Percentiles rank a stretch among this genome's conserved stretches.
Conservation (phyloP, 2,888 invertebrate genomes). For the Hypercompe scribonia region DNA sequence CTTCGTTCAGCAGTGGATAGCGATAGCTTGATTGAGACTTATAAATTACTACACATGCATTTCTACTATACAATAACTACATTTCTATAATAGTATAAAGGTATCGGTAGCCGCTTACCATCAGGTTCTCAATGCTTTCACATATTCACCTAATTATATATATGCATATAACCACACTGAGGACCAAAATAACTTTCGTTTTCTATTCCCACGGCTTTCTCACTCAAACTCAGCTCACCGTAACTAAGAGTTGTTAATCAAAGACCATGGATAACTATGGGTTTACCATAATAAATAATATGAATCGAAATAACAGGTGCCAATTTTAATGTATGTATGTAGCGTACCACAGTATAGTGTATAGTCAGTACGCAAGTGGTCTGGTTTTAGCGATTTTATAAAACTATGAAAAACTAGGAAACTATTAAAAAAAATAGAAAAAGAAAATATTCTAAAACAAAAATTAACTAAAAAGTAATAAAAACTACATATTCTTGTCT, state of each 20-base stretch:
- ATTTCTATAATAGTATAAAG: too few species aligned
- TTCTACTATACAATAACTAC: too few species aligned
- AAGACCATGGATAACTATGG: constrained; percentile 50
- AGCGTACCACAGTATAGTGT: constrained; percentile 26
- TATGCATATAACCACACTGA: background rate
- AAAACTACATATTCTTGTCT: too few species aligned
- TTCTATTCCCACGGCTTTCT: constrained; percentile 67
- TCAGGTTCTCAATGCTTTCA: too few species aligned
- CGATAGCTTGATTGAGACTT: too few species aligned
- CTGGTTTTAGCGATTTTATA: constrained; percentile 20
- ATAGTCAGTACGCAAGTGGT: constrained; percentile 20
- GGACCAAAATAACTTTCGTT: constrained; percentile 50
- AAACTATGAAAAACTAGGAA: too few species aligned
- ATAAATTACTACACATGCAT: too few species aligned
- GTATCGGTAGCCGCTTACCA: too few species aligned
- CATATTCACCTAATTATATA: background rate
- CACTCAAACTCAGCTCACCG: constrained; percentile 51
- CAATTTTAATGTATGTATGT: constrained; percentile 66
- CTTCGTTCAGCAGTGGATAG: too few species aligned
- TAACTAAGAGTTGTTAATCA: constrained; percentile 59
- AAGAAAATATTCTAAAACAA: too few species aligned
- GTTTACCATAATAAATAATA: constrained; percentile 67
- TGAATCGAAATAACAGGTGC: constrained; percentile 78
- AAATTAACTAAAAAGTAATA: too few species aligned
- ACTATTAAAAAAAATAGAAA: too few species aligned